These are phyloP conservation scores for Brachylomia viminalis DNA, from an alignment of 2,888 invertebrate species.

Conservation along the genomic window DNA sequence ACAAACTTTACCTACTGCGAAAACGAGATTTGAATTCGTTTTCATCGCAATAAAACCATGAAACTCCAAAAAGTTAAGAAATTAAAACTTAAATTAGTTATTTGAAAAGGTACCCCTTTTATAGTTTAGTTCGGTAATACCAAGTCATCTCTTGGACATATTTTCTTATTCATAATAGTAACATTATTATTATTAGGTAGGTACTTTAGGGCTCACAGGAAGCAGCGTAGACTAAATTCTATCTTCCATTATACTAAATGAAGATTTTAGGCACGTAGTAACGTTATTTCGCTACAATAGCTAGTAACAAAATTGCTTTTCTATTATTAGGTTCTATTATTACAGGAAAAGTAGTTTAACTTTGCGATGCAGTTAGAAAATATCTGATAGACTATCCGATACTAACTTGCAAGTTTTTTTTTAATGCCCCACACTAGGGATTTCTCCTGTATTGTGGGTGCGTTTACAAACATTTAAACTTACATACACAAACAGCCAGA, in stretches of 20 bases:
- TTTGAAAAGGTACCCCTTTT: not conserved
- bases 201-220: not conserved
- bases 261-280: conserved; percentile 6
- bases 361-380: not conserved
- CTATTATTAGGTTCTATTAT: conserved; percentile 3
- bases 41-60: not conserved
- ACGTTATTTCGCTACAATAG: conserved; percentile 8
- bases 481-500: no score
- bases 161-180: conserved; percentile 6
- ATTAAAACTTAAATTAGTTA: not conserved
- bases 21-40: not conserved
- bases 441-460: no score
- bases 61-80: not conserved
- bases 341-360: not conserved
- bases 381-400: not conserved
- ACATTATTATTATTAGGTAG: not conserved
- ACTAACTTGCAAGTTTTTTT: not conserved
- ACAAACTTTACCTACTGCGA: not conserved
- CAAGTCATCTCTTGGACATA: not conserved
- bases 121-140: conserved; percentile 3
- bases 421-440: no score
- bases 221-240: conserved; percentile 6
- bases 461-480: no score
- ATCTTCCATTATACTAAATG: not conserved
- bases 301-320: not conserved